Conservation (phyloP, 2,113 vertebrate genomes). For the Crotalus horridus region DNA sequence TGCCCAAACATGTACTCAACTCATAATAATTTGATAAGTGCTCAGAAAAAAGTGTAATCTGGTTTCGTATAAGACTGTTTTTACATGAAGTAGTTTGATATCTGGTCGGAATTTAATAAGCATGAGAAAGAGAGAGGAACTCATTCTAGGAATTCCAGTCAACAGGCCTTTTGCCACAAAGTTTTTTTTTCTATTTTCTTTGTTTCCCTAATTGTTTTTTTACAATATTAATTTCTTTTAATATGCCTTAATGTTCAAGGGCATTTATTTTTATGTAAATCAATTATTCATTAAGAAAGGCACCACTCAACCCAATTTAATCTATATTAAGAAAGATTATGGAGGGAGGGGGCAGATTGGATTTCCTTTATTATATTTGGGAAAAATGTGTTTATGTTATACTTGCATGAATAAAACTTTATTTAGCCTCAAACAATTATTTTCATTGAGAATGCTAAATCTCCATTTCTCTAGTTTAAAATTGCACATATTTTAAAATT, state of each 20-base stretch:
- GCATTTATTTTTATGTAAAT: conserved; percentile 52
- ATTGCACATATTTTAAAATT: neutral
- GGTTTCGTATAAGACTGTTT: conserved; percentile 49
- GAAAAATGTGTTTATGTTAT: neutral
- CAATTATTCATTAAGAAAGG: conserved; percentile 20
- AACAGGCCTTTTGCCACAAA: conserved; percentile 4
- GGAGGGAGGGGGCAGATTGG: neutral
- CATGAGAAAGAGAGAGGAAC: conserved; percentile 34
- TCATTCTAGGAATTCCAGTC: conserved; percentile 22
- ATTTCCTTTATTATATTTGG: conserved; percentile 39
- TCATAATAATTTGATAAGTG: conserved; percentile 53
- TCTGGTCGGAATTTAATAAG: conserved; percentile 35
- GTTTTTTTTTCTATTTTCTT: neutral
- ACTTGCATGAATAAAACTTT: conserved; percentile 26
- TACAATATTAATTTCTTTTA: neutral
- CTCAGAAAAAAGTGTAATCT: conserved; percentile 63
- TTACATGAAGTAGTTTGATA: conserved; percentile 49
- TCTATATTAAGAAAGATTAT: conserved; percentile 42
- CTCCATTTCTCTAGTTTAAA: conserved; percentile 35
- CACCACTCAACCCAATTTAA: neutral
- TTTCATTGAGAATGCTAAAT: conserved; percentile 42
- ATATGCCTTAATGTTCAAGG: conserved; percentile 29
- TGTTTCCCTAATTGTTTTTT: neutral
- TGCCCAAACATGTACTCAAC: conserved; percentile 58
- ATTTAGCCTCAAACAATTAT: conserved; percentile 31